These are phyloP conservation scores for Tachina lurida DNA, from an alignment of 2,888 invertebrate species.

Conservation along the genomic window DNA sequence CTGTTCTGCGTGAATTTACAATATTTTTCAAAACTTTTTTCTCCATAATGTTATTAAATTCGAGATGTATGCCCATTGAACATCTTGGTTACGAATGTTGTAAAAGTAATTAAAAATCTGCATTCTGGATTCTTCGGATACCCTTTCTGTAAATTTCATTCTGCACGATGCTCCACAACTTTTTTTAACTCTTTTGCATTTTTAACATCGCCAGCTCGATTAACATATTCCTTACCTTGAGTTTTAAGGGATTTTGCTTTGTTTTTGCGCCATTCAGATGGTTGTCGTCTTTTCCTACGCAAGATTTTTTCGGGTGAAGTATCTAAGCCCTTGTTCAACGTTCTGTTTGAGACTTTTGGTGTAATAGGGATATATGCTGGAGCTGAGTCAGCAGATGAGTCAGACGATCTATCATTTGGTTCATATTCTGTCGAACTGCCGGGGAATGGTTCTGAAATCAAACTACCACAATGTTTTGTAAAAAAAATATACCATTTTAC, in stretches of 20 bases:
- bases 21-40: too few relatives aligned
- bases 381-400: slow-evolving; percentile 26
- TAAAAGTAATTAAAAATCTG: slow-evolving; percentile 12
- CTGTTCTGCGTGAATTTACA: too few relatives aligned
- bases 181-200: not conserved
- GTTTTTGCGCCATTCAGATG: slow-evolving; percentile 34
- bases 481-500: not conserved
- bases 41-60: slow-evolving; percentile 31
- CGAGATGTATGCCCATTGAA: slow-evolving; percentile 24
- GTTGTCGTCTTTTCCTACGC: slow-evolving; percentile 14
- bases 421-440: slow-evolving; percentile 36
- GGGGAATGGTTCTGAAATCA: slow-evolving; percentile 35
- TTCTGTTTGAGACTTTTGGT: slow-evolving; percentile 10
- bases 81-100: slow-evolving; percentile 32
- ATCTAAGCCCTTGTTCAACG: slow-evolving; percentile 20
- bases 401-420: slow-evolving; percentile 35
- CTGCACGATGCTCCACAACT: too few relatives aligned
- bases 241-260: slow-evolving; percentile 40
- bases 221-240: slow-evolving; percentile 32
- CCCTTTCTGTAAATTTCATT: slow-evolving; percentile 41
- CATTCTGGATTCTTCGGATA: slow-evolving; percentile 37
- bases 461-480: not conserved
- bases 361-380: slow-evolving; percentile 20
- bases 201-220: slow-evolving; percentile 19
- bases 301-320: slow-evolving; percentile 37